A percentile compares a stretch with the other conserved stretches of the same genome.
phyloP scores from a whole-genome alignment of 2,888 invertebrate species.

The Macrosoma leucophasiata region DNA sequence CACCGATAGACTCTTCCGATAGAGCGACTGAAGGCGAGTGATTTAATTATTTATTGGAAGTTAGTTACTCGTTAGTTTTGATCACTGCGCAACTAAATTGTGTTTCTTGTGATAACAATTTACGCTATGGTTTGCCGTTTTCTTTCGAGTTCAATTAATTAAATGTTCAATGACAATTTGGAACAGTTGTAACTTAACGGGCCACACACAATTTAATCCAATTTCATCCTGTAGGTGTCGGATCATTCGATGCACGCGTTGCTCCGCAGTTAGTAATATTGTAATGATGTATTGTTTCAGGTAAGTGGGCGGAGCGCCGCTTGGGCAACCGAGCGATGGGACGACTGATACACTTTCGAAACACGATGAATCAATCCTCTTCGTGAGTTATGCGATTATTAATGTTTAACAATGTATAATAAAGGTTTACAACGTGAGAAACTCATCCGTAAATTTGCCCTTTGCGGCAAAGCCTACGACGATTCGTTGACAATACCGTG shows the following conservation, averaged over 20 bases:
- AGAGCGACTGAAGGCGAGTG: slow-evolving; percentile 32
- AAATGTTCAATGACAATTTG: too few relatives aligned
- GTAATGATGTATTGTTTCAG: slow-evolving; percentile 74
- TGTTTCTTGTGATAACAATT: too few relatives aligned
- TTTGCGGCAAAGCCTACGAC: slow-evolving; percentile 29
- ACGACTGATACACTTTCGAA: slow-evolving; percentile 44
- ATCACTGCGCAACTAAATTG: slow-evolving; percentile 18
- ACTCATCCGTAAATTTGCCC: slow-evolving; percentile 29
- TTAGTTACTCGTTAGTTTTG: slow-evolving; percentile 32
- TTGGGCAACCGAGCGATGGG: slow-evolving; percentile 47
- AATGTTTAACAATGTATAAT: slow-evolving; percentile 33
- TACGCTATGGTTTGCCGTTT: too few relatives aligned
- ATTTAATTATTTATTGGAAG: slow-evolving; percentile 45
- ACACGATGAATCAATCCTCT: slow-evolving; percentile 46
- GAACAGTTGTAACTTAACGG: too few relatives aligned
- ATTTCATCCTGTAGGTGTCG: slow-evolving; percentile 39
- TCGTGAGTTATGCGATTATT: slow-evolving; percentile 53
- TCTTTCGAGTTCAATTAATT: too few relatives aligned
- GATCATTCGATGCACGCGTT: slow-evolving; percentile 46
- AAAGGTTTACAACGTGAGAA: slow-evolving; percentile 9
- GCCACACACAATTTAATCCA: neutral
- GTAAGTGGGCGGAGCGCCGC: slow-evolving; percentile 60
- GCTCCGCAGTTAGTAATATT: slow-evolving; percentile 57
- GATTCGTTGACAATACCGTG: slow-evolving; percentile 8
- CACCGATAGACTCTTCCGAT: slow-evolving; percentile 36